These are phyloP conservation scores for Seriola quinqueradiata DNA, from an alignment of 2,113 vertebrate genomes.

Conservation along the genomic window DNA sequence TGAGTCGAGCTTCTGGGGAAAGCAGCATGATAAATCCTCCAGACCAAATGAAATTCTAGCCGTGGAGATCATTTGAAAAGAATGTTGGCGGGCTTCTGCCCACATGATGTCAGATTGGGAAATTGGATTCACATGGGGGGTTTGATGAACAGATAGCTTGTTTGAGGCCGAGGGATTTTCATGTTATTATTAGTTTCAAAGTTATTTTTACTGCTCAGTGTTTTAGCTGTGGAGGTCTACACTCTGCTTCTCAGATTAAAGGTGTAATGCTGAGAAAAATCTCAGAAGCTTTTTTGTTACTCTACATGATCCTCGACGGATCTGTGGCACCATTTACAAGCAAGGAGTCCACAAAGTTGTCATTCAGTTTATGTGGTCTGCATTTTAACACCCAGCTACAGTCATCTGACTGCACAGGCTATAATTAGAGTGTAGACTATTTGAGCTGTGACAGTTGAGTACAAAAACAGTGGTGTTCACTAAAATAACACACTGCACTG, in stretches of 20 bases:
- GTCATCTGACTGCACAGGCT: not conserved
- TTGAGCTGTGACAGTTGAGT: not conserved
- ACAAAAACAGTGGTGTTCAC: not conserved
- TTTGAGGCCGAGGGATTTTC: slow-evolving; percentile 12
- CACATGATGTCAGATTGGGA: slow-evolving; percentile 23
- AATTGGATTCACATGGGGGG: slow-evolving; percentile 39
- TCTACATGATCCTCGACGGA: not conserved
- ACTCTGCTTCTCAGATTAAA: not conserved
- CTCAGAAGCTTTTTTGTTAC: not conserved
- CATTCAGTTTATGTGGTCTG: not conserved
- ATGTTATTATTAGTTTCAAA: not conserved
- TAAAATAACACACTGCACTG: not conserved
- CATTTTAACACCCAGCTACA: not conserved
- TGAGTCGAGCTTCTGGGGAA: not conserved
- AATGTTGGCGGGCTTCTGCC: not conserved
- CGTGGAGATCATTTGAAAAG: slow-evolving; percentile 8
- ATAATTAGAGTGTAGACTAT: not conserved
- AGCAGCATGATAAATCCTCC: not conserved
- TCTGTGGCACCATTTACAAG: not conserved
- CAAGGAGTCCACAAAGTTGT: not conserved
- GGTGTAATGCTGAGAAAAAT: not conserved
- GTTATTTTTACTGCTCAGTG: not conserved
- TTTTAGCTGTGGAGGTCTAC: not conserved
- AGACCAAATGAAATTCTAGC: slow-evolving; percentile 1
- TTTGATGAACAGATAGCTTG: slow-evolving; percentile 22